Base-by-base conservation (phyloP, 2,113 vertebrate genomes). In the Peromyscus leucopus region DNA sequence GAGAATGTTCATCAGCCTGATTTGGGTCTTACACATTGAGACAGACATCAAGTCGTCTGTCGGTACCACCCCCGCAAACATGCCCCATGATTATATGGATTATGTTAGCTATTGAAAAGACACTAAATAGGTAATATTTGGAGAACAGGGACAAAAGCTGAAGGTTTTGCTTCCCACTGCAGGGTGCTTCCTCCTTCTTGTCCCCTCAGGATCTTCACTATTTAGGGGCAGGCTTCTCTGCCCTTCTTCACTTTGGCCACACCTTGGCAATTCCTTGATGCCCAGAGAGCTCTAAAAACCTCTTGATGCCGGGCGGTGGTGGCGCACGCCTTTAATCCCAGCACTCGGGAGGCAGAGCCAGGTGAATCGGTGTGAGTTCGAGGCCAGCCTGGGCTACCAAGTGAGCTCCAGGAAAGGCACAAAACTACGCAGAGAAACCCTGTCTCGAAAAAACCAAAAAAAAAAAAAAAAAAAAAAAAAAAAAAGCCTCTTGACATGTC, bases 21-120 rank as follows among this genome's bases (percentile, higher is more conserved):
- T 11, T 15, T 36, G 55, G 48, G 36, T 33, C 22, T 55, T 33
- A 26, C 7, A 11, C 26, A 5, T 12, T 31, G 16, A 15, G 11
- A 59, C 26, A 21, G 28, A 21, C n/a, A 65, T 67, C 55, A 26
- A 19, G 7, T 17, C 3, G 16, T 76, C 71, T 42, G 4, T 19
- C 5, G 46, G n/a, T 24, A 9, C 28, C 36, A 6, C 28, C 36
- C n/a, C 42, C 12, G 15, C 5, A 78, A 5, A 19, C 8, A 42
- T 8, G 71, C 0, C 5, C 33, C 51, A 74, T 0, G 1, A 36
- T 5, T 46, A 4, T 28, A 36, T 22, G 24, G 4, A 36, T 15
- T 24, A 33, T 28, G 57, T n/a, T 74, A 74, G 36, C 26, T 5
- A 19, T 31, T 48, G 48, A 10, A 13, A 48, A 74, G 11, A 33